Percentiles rank a stretch among this genome's conserved stretches.
phyloP scores from a whole-genome alignment of 2,888 invertebrate species.

The Drosophila greeni region DNA sequence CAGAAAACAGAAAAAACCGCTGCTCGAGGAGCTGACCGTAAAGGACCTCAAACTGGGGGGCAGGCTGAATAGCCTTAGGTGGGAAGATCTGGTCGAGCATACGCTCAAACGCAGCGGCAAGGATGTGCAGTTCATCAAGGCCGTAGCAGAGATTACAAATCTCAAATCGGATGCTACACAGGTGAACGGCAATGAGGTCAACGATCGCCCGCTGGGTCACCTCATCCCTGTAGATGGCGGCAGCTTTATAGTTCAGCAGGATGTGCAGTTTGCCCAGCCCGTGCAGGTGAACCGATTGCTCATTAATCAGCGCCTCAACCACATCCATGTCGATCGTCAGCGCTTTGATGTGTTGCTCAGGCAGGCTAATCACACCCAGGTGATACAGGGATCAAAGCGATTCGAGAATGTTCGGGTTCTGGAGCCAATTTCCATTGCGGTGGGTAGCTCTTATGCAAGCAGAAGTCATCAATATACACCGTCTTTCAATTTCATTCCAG shows the following conservation, averaged over 20 bases:
- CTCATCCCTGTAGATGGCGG: conserved; percentile 78
- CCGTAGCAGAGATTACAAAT: conserved; percentile 57
- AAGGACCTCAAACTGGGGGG: conserved; percentile 79
- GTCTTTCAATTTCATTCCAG: conserved; percentile 29
- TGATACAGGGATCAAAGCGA: conserved; percentile 78
- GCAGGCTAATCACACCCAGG: conserved; percentile 77
- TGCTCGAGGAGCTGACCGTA: conserved; percentile 70
- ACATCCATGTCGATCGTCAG: conserved; percentile 78
- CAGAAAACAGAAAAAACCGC: conserved; percentile 23
- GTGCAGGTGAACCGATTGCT: conserved; percentile 77
- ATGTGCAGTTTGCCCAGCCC: conserved; percentile 78
- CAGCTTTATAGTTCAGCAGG: conserved; percentile 78
- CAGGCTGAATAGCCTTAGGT: conserved; percentile 79
- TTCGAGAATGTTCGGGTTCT: conserved; percentile 79
- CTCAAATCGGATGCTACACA: conserved; percentile 73
- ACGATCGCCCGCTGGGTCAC: conserved; percentile 63
- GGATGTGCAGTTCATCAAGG: conserved; percentile 79
- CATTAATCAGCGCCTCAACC: conserved; percentile 79
- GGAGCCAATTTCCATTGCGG: conserved; percentile 78
- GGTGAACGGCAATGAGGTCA: conserved; percentile 64
- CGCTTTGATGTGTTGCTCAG: conserved; percentile 79
- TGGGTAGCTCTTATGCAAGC: conserved; percentile 43
- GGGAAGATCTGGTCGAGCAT: conserved; percentile 79
- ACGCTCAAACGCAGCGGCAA: conserved; percentile 79
- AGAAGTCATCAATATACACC: not conserved